Conservation (phyloP, 2,888 invertebrate genomes). For the Caenorhabditis imperialis region DNA sequence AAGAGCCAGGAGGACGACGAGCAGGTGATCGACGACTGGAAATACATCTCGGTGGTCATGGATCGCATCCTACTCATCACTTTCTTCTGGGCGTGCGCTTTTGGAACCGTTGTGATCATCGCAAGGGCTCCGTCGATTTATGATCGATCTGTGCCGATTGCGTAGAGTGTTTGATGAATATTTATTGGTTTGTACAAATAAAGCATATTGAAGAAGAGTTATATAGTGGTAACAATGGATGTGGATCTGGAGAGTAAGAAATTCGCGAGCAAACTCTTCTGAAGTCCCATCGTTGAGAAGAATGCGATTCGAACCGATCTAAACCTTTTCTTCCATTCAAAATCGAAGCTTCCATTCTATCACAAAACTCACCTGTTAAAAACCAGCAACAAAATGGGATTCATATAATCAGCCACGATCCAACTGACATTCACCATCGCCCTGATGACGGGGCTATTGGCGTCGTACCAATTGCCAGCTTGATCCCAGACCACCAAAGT, state of each 20-base stretch:
- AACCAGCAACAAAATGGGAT: constrained; percentile 2
- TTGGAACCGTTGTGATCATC: constrained; percentile 82
- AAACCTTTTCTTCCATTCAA: neutral
- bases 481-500: neutral
- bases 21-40: constrained; percentile 87
- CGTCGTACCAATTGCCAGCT: neutral
- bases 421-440: neutral
- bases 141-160: constrained; percentile 70
- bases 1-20: constrained; percentile 77
- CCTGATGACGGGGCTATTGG: neutral
- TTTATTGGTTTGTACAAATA: no score
- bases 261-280: no score
- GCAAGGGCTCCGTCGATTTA: constrained; percentile 76
- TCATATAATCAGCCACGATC: neutral
- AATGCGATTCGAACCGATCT: neutral
- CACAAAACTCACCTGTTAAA: neutral
- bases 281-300: no score
- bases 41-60: constrained; percentile 94
- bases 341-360: no score
- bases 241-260: no score
- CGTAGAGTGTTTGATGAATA: no score
- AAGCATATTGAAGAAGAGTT: no score
- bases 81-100: constrained; percentile 91
- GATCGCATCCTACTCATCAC: constrained; percentile 93
- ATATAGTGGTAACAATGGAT: no score